Conservation (phyloP, 1,140 invertebrate genomes). For the Cotesia typhae region DNA sequence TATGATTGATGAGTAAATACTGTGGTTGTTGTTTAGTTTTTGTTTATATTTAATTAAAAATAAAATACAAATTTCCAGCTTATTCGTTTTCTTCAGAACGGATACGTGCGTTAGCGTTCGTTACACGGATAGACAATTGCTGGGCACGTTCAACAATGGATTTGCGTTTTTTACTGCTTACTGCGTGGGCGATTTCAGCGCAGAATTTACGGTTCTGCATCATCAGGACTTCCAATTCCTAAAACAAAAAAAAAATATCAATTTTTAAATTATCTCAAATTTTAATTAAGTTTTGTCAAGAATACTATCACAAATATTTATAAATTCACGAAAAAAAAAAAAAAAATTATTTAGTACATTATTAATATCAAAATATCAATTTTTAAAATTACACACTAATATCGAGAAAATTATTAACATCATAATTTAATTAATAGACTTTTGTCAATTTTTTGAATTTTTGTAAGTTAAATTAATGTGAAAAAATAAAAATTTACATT, state of each 20-base stretch:
- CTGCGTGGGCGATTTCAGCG: slow-evolving; percentile 96
- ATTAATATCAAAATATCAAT: too few relatives aligned
- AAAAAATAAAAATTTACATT: too few relatives aligned
- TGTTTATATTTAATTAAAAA: slow-evolving; percentile 22
- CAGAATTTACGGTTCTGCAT: slow-evolving; percentile 99
- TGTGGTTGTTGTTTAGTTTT: neutral
- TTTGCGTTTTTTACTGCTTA: slow-evolving; percentile 96
- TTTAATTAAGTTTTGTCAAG: too few relatives aligned
- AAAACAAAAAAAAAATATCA: slow-evolving; percentile 51
- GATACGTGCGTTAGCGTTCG: slow-evolving; percentile 94
- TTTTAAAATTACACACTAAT: too few relatives aligned
- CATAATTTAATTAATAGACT: too few relatives aligned
- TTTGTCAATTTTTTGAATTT: too few relatives aligned
- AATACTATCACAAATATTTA: too few relatives aligned
- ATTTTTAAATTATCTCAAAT: neutral
- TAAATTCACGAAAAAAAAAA: too few relatives aligned
- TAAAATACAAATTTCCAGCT: slow-evolving; percentile 50
- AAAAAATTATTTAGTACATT: too few relatives aligned
- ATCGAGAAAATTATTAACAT: too few relatives aligned
- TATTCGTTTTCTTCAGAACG: slow-evolving; percentile 99
- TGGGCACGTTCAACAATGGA: slow-evolving; percentile 95
- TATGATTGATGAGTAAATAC: neutral
- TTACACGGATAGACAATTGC: slow-evolving; percentile 93
- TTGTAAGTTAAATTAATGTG: too few relatives aligned
- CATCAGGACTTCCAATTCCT: slow-evolving; percentile 98